phyloP scores from a whole-genome alignment of 1,140 invertebrate genomes.

The Orussus abietinus region DNA sequence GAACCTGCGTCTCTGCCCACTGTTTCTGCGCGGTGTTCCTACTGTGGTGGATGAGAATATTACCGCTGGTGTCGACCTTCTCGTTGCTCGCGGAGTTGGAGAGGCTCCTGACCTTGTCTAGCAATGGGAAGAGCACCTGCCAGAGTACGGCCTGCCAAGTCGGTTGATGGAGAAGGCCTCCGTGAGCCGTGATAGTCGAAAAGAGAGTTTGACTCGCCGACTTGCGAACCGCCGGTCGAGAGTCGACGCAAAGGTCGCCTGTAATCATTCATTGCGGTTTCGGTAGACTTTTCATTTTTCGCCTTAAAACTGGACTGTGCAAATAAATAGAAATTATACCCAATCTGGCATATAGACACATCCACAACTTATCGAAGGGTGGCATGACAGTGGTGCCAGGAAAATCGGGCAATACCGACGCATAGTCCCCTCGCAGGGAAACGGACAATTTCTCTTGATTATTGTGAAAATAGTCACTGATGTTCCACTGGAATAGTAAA shows the following conservation, averaged over 20 bases:
- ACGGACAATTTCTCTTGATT: conserved; percentile 84
- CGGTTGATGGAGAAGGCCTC: conserved; percentile 75
- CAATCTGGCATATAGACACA: conserved; percentile 87
- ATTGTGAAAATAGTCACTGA: conserved; percentile 95
- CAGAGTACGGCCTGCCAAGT: conserved; percentile 89
- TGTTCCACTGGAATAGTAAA: conserved; percentile 80
- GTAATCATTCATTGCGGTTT: conserved; percentile 8
- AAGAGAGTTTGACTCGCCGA: conserved; percentile 98
- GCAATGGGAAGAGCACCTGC: conserved; percentile 91
- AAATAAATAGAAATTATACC: conserved; percentile 50
- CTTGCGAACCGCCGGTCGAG: conserved; percentile 91
- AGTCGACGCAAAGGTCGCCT: conserved; percentile 92
- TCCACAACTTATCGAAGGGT: conserved; percentile 91
- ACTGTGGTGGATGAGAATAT: conserved; percentile 97
- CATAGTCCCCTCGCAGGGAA: conserved; percentile 64
- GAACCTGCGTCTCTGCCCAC: conserved; percentile 98
- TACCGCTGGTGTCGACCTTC: conserved; percentile 87
- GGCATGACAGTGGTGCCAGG: conserved; percentile 80
- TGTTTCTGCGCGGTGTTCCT: conserved; percentile 98
- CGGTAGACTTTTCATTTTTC: neutral
- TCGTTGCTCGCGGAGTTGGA: conserved; percentile 91
- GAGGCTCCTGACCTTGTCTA: conserved; percentile 87
- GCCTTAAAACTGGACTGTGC: conserved; percentile 4
- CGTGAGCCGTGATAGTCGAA: conserved; percentile 95
- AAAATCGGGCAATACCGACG: conserved; percentile 75